phyloP scores from a whole-genome alignment of 2,113 vertebrate species.

The Laticauda colubrina region DNA sequence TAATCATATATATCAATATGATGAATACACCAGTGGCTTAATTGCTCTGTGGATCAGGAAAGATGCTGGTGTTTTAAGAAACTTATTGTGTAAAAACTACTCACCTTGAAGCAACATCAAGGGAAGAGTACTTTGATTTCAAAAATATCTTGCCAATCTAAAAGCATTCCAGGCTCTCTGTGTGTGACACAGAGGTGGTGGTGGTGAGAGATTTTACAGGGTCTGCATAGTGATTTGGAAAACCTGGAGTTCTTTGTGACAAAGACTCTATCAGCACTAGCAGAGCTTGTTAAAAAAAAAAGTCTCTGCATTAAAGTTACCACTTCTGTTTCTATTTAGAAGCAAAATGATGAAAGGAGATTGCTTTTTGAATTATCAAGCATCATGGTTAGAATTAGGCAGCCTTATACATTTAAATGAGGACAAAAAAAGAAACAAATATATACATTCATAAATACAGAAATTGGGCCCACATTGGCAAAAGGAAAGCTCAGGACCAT shows the following conservation, averaged over 20 bases:
- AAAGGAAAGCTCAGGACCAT: neutral
- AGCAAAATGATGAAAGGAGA: slow-evolving; percentile 29
- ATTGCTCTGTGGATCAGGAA: neutral
- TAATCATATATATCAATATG: neutral
- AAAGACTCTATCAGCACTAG: neutral
- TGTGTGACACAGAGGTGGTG: neutral
- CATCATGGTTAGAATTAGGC: slow-evolving; percentile 7
- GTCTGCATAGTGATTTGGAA: slow-evolving; percentile 7
- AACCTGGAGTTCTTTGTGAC: slow-evolving; percentile 14
- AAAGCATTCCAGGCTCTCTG: neutral
- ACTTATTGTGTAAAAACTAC: slow-evolving; percentile 21
- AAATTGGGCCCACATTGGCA: neutral
- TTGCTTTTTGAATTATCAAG: neutral
- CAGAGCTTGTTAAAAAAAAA: slow-evolving; percentile 26
- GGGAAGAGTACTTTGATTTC: neutral
- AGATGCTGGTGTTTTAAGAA: neutral
- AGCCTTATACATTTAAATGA: neutral
- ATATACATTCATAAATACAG: neutral
- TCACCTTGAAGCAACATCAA: neutral
- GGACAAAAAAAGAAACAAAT: neutral
- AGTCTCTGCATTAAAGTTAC: slow-evolving; percentile 24
- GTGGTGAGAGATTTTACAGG: slow-evolving; percentile 4
- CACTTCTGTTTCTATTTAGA: slow-evolving; percentile 28
- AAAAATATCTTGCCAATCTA: slow-evolving; percentile 11
- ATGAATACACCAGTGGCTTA: neutral